Base-by-base conservation (phyloP, 2,888 invertebrate genomes). In the Drosophila fulvimacula region DNA sequence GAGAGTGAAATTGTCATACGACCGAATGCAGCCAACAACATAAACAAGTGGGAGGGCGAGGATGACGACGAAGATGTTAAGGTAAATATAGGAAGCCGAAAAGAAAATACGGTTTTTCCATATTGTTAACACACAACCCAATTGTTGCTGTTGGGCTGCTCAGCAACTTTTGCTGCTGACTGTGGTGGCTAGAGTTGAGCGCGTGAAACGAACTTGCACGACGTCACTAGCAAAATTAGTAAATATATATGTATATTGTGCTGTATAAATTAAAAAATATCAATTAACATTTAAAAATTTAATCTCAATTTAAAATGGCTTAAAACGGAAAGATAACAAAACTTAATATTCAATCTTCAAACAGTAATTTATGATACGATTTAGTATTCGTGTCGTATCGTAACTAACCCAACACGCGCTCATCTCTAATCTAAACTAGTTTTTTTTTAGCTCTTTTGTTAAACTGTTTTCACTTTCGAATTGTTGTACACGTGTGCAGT, bases 31-130 rank as follows among this genome's bases (percentile, higher is more conserved):
- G 94, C 94, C 19, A 82, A 76, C 44, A 91, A 90, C 74, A 83
- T 94, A 68, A 96, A 96, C 93, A 96, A 95, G 94, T 97, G 97
- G 97, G 96, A 96, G 92, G 97, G 97, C 88, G 97, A 97, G 91
- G 97, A 97, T 92, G 97, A 96, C 91, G 97, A 97, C 65, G 97
- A 97, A 59, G 95, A 95, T 82, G 96, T 97, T 85, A 96, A 97
- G 95, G 97, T 97, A 80, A 73, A 83, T 70, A 48, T 17, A 6
- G n/a, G n/a, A n/a, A n/a, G n/a, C n/a, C n/a, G n/a, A 4, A 9
- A 49, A n/a, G 27, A 41, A 56, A 34, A n/a, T n/a, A n/a, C n/a
- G n/a, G n/a, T n/a, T 41, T 34, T 27, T 49, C 30, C 56, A 76
- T 56, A 61, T 36, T 61, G 39, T 36, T 62, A 24, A 41, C 41